Evolutionary conservation across 2,797 vertebrate species (phyloP), one percentile per base, ranked within the genome.

Genomic region (Phyllotis vaccarum): DNA sequence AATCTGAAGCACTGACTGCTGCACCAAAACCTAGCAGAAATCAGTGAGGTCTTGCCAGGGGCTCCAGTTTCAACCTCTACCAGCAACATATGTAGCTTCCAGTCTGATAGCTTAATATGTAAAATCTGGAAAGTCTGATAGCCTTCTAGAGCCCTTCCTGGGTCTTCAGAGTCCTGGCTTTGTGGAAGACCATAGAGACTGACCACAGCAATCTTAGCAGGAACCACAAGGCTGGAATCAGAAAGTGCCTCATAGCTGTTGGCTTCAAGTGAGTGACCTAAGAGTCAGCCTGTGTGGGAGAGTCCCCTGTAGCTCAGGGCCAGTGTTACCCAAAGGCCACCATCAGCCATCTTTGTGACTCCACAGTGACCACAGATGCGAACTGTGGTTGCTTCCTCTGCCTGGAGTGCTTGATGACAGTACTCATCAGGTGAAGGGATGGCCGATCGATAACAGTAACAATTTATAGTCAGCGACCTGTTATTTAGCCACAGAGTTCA

Each of bases 401-500:
- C 64, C 78, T 49, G 27, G 54, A 89, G 72, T 46, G 1, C 70
- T 19, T 0, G 0, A 66, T 74, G 27, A 60, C 37, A 62, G 34
- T 74, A 21, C 88, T 94, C 88, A 82, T 79, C 68, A 62, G 74
- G 78, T 75, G 88, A 78, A 97, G 95, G 87, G 94, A 96, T 22
- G 34, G 89, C 34, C 43, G 27, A 54, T 96, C 86, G n/a, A 96
- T 95, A 91, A 92, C 86, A 58, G 24, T 92, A 96, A 94, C 86
- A 75, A 66, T 82, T 89, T 72, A 92, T 43, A 76, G 75, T 81
- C 62, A 43, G 92, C 46, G 75, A 90, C 93, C 37, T 75, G 85
- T 79, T 92, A 90, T 92, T 97, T 94, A 94, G 93, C 76, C 66
- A 24, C 90, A 88, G 95, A 95, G 91, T 95, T 96, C 88, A 90